Base-by-base conservation (phyloP, 2,888 invertebrate genomes). In the Tenthredo scrophulariae region DNA sequence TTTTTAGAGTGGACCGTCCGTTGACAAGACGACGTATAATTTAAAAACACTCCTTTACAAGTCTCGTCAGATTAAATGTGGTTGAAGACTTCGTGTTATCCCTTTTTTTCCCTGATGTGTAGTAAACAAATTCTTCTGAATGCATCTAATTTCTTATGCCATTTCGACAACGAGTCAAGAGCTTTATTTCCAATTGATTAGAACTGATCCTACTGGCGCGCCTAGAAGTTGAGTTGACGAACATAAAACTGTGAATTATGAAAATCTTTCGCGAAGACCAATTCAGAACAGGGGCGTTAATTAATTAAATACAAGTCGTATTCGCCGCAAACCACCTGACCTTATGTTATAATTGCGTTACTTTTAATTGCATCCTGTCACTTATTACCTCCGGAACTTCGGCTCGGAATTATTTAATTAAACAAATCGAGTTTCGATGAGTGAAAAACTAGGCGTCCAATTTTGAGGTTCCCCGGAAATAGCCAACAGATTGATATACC, bases 401-500 rank as follows among this genome's bases (percentile, higher is more conserved):
- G 5, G 43, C 43, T 74, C 3, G 22, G 3, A 40, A 43, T 40
- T 74, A 37, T 74, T 13, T 74, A 74, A 74, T 74, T 74, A 74
- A 74, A 13, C 26, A 15, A 6, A 33, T 18, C 6, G 33, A 46
- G 46, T 46, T 50, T 22, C 9, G 29, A 80, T 37, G n/a, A 50
- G 46, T 22, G 37, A 46, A 37, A 70, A 83, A 37, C 46, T 65
- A 67, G 50, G 70, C 46, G 40, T 67, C 70, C 67, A 67, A 70
- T 46, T 83, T 67, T 10, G 13, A 50, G 50, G 46, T 83, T 83
- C 29, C 54, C 83, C 83, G 83, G 83, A 83, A 83, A 83, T 83
- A 58, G 33, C 67, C 83, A 37, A 67, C 70, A 83, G 83, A 83
- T 83, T 83, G 67, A 83, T 85, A 83, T 85, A 90, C 89, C 89